Evolutionary conservation across 2,888 invertebrate genomes (phyloP), one percentile per base, ranked within the genome.

Genomic region (Blera fallax): DNA sequence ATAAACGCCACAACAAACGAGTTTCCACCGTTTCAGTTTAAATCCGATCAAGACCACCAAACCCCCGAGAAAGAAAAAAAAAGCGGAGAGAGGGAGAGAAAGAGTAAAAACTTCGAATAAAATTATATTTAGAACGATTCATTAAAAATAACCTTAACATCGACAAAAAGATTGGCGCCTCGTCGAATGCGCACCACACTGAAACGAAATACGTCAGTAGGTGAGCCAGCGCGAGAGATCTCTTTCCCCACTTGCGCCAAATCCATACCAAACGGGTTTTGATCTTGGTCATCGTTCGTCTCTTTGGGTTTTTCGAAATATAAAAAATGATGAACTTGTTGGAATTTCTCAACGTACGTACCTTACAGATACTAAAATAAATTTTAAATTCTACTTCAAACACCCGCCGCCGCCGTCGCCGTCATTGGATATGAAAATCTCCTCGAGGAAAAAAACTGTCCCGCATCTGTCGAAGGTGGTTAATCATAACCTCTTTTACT

Each of bases 201-300:
- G 50, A 62, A 37, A 70, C 64, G 50, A 84, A 74, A 83, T 64
- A 76, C 84, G 84, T 84, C 84, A 84, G 84, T 80, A 84, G 84
- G 84, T 84, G 74, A 84, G 80, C 37, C 69, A 64, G 56, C 56
- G 6, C 43, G 18, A 50, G 37, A 77, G 14, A 48, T 72, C 45
- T 16, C 27, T 72, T 72, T 32, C 2, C 1, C 5, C 27, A 48
- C 45, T 27, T 10, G 29, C 14, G 21, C 34, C 21, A 56, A 37
- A 24, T 69, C 21, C 2, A 64, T n/a, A 29, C 34, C 3, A 78
- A 78, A 79, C 78, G 34, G 43, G 78, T 79, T 79, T 79, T 11
- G 21, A 54, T 72, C 54, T 70, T 48, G 69, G 16, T 21, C 62
- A 34, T 34, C 34, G 27, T n/a, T 40, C 8, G 16, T 11, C 24